These are phyloP conservation scores for Siphamia tubifer DNA, from an alignment of 2,113 vertebrate species.

Conservation along the genomic window DNA sequence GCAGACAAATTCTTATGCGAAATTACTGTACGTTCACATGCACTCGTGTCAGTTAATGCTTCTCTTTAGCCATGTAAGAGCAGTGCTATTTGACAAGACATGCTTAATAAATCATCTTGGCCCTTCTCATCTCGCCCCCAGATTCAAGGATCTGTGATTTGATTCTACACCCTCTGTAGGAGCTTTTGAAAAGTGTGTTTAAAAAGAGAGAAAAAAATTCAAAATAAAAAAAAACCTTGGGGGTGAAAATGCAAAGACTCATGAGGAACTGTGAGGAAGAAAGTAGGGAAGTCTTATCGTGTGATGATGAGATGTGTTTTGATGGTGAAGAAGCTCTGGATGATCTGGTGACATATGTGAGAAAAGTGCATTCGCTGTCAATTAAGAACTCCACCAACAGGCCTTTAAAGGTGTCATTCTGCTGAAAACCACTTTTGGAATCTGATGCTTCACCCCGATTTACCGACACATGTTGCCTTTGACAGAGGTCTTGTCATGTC, in stretches of 20 bases:
- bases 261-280: slow-evolving; percentile 2
- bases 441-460: no score
- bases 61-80: not conserved
- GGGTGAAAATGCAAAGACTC: slow-evolving; percentile 12
- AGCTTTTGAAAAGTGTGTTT: not conserved
- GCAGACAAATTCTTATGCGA: not conserved
- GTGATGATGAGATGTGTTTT: slow-evolving; percentile 25
- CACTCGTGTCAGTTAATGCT: not conserved
- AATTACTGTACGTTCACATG: not conserved
- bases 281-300: not conserved
- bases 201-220: no score
- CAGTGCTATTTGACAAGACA: not conserved
- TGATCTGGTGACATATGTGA: not conserved
- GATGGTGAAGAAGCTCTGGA: slow-evolving; percentile 20
- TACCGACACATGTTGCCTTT: no score
- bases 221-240: not conserved
- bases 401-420: no score
- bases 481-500: no score
- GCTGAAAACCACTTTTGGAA: no score
- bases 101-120: slow-evolving; percentile 42
- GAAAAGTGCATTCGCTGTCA: no score
- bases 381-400: no score
- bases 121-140: not conserved
- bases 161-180: slow-evolving; percentile 5
- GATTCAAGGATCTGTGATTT: slow-evolving; percentile 26